Base-by-base conservation (phyloP, 2,888 invertebrate genomes). In the Trichopoda pennipes region DNA sequence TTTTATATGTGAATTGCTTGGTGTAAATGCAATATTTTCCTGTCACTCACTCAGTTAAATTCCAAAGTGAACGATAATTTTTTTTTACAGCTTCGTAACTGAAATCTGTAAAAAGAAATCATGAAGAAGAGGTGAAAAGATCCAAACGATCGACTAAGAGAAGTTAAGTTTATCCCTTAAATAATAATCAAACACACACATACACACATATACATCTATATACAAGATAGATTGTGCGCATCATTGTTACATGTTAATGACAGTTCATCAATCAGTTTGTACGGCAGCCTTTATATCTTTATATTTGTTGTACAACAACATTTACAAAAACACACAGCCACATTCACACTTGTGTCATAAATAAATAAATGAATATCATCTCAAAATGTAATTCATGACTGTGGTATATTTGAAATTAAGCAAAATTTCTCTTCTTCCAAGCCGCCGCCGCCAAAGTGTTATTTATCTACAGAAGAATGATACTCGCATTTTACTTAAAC, bases 221-320 rank as follows among this genome's bases (percentile, higher is more conserved):
- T 35, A 47, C 17, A 68, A 38, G 55, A 53, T 51, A 68, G 80
- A 83, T 83, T 84, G 80, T 75, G 80, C 82, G 44, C 85, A 84
- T 84, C 84, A 81, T 83, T 83, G 78, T 81, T 84, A 82, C 81
- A 84, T 85, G 84, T 83, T 85, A 85, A 86, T 86, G 85, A 85
- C 85, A 85, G 84, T 86, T 84, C 86, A 86, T 86, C 85, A 86
- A 86, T 86, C 86, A 86, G 86, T 80, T 78, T 47, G 60, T 66
- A 82, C 82, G 75, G 63, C 83, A 84, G 77, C 78, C 79, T 69
- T 72, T 63, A 60, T 68, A 55, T 44, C 78, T 78, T 70, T 64
- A 66, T 58, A 56, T 32, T 28, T 35, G 32, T 8, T 32, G 44
- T 49, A 35, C 56, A 58, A 56, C 14, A 47, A 72, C 21, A 61